A percentile compares a stretch with the other conserved stretches of the same genome.
phyloP scores from a whole-genome alignment of 1,140 invertebrate species.

The Sesamia nonagrioides region DNA sequence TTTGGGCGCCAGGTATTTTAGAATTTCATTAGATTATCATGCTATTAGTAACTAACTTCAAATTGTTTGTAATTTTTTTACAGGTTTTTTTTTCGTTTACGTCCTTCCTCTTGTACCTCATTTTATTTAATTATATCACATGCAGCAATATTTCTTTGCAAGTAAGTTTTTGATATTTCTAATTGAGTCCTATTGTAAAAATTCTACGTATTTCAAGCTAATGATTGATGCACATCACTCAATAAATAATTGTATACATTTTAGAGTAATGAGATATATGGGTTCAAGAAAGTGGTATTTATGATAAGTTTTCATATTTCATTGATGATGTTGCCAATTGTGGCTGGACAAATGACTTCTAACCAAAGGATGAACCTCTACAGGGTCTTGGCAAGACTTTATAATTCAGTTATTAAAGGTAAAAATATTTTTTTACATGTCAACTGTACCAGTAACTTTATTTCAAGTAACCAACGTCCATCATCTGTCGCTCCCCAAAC shows the following conservation, averaged over 20 bases:
- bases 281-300: not conserved
- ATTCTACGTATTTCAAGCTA: no score
- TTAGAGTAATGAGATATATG: no score
- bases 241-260: no score
- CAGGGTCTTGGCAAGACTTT: not conserved
- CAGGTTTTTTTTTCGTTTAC: not conserved
- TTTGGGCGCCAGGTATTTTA: conserved; percentile 10
- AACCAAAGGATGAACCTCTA: not conserved
- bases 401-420: not conserved
- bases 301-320: not conserved
- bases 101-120: not conserved
- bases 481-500: not conserved
- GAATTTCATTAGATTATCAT: not conserved
- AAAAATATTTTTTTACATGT: not conserved
- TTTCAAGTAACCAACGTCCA: not conserved
- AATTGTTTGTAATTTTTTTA: not conserved
- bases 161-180: no score
- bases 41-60: not conserved
- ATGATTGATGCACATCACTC: no score
- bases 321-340: not conserved
- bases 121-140: not conserved
- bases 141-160: not conserved
- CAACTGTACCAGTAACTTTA: not conserved
- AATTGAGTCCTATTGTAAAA: no score
- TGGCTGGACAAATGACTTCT: not conserved